Percentiles rank a stretch among this genome's conserved stretches.
phyloP scores from a whole-genome alignment of 2,888 invertebrate genomes.

The Thereva nobilitata region DNA sequence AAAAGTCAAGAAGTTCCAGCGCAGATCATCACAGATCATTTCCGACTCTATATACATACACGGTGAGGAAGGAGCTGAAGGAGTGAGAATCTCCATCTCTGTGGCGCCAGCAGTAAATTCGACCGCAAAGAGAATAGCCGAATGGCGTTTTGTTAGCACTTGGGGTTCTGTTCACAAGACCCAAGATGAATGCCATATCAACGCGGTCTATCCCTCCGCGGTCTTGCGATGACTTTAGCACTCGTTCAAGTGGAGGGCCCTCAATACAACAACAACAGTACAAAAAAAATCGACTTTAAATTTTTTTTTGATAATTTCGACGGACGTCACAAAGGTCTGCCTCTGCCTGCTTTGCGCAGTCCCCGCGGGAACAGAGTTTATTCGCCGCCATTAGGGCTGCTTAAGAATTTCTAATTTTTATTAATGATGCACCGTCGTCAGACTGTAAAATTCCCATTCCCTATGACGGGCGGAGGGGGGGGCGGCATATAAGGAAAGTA shows the following conservation, averaged over 20 bases:
- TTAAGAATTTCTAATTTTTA: conserved; percentile 23
- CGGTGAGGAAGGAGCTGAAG: conserved; percentile 14
- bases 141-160: conserved; percentile 33
- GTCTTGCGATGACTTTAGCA: conserved; percentile 7
- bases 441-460: too few species aligned
- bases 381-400: conserved; percentile 14
- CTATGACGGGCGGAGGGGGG: too few species aligned
- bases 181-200: conserved; percentile 15
- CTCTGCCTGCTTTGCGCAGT: neutral
- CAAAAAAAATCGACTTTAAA: conserved; percentile 14
- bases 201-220: conserved; percentile 7
- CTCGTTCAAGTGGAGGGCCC: conserved; percentile 11
- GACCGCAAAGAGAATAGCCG: conserved; percentile 20
- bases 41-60: neutral
- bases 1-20: neutral
- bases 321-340: conserved; percentile 15
- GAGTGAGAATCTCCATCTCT: conserved; percentile 11
- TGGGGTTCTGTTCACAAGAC: neutral
- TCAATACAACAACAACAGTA: neutral
- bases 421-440: conserved; percentile 24
- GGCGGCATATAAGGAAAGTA: conserved; percentile 1
- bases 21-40: conserved; percentile 16
- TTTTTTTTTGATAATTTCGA: conserved; percentile 25
- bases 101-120: conserved; percentile 31
- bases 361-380: too few species aligned